These are phyloP conservation scores for Pantherophis alleghaniensis DNA, from an alignment of 2,797 vertebrate genomes.

Conservation along the genomic window DNA sequence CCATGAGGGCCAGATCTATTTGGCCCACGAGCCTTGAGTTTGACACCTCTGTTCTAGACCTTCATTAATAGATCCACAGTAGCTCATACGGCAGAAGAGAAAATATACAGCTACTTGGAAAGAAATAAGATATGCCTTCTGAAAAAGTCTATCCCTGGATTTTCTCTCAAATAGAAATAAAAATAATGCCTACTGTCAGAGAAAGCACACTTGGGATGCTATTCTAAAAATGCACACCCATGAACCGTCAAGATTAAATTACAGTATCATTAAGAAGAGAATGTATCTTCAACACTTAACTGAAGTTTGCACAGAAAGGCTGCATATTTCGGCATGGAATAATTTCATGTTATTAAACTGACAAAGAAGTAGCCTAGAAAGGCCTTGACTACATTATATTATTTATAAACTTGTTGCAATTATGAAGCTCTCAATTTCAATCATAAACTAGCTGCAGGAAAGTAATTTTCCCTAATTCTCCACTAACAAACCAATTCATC, in stretches of 20 bases:
- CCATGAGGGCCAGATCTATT: too few species aligned
- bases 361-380: not conserved
- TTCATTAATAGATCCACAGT: not conserved
- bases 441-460: not conserved
- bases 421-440: not conserved
- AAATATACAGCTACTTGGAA: not conserved
- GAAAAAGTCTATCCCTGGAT: not conserved
- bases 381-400: not conserved
- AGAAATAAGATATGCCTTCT: not conserved
- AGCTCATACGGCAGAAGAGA: not conserved
- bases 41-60: too few species aligned
- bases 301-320: not conserved
- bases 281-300: not conserved
- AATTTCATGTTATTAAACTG: not conserved
- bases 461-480: not conserved
- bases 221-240: not conserved
- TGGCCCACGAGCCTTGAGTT: too few species aligned
- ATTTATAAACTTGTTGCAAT: not conserved
- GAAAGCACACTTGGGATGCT: not conserved
- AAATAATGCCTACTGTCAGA: not conserved
- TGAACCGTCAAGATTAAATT: not conserved
- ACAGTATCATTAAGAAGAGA: not conserved
- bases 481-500: not conserved
- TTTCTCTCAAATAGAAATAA: not conserved
- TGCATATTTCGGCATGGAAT: not conserved